Base-by-base conservation (phyloP, 30 jellyfish, hydroid and myxozoan species). In the Phacellophora camtschatica region DNA sequence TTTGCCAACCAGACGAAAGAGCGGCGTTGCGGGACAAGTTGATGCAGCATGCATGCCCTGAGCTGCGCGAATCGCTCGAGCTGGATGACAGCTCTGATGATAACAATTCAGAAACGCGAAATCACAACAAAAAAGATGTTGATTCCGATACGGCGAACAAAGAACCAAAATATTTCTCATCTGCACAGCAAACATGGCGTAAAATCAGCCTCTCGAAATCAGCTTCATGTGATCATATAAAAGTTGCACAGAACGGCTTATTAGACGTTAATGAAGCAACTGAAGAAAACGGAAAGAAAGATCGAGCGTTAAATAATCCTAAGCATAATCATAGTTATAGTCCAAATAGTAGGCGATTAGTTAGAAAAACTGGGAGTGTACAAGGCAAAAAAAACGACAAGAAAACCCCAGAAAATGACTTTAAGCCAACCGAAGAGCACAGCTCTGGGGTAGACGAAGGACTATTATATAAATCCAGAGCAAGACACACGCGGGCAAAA, bases 31-130 rank as follows among this genome's bases (percentile, higher is more conserved):
- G 84, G 37, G 85, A 72, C 39, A 61, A 88, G 76, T 82, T 87
- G 33, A 77, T 75, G 92, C 42, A 66, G 45, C 84, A 65, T 55
- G 96, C 92, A 61, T 39, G 88, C 31, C 95, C 95, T 4, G 95
- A 72, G 31, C 18, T 84, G 7, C 56, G 95, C 31, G 95, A 84
- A 66, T 84, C 95, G 29, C 62, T 84, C 0, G 83, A 71, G 24
- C 45, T 5, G 7, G 95, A 83, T 15, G 71, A 51, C 54, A 46
- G 61, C 20, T 46, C 61, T 3, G 77, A 66, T 13, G 71, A 77
- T n/a, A 19, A 61, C 16, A 76, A 57, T 20, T 37, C 15, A 6
- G 45, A 33, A 10, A 63, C n/a, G 16, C 54, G 20, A 23, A 32
- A 19, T 48, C 7, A 12, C 2, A 25, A 20, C 5, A 64, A 27